Evolutionary conservation across 2,888 invertebrate species (phyloP), one percentile per base, ranked within the genome.

Genomic region (Drosophila rubida): DNA sequence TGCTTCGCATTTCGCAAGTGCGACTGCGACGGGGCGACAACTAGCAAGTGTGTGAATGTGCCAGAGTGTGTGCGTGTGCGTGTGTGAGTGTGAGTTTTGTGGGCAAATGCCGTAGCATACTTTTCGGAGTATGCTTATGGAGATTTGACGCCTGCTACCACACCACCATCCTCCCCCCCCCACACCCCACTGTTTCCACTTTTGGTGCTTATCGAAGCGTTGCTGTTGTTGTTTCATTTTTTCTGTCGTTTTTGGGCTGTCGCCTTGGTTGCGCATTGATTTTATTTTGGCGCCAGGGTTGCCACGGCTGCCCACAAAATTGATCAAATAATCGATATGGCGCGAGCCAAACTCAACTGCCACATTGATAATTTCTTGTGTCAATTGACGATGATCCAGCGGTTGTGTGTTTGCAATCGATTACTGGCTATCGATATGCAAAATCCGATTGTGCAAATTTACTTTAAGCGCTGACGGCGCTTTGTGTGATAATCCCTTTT

Each of bases 21-120:
- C 14, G 32, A 23, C 27, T 53, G 23, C 50, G 42, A 35, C 6
- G 42, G 45, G 37, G 22, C 39, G 41, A n/a, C 23, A 9, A 14
- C 9, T 25, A 7, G 30, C 25, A 35, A 13, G 13, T 32, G 13
- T 32, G 19, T 7, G 4, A 9, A 4, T 30, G 16, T 23, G 6
- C 42, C 42, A 8, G 41, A 14, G 1, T 7, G 27, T 44, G 32
- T 42, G 22, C 19, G n/a, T 32, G 25, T 44, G 16, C 19, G 4
- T 19, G 22, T 48, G 27, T 57, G 39, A 30, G 27, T 44, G 22
- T 30, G 39, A 13, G 39, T 35, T 13, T 35, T 13, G 63, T 14
- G 27, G 7, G 37, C 32, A 61, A 73, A 72, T 76, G 58, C 16
- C 72, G 41, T 79, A 82, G 80, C 80, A 80, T 80, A 80, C 76